Base-by-base conservation (phyloP, 2,888 invertebrate species). In the Lycocerus yunnanus region DNA sequence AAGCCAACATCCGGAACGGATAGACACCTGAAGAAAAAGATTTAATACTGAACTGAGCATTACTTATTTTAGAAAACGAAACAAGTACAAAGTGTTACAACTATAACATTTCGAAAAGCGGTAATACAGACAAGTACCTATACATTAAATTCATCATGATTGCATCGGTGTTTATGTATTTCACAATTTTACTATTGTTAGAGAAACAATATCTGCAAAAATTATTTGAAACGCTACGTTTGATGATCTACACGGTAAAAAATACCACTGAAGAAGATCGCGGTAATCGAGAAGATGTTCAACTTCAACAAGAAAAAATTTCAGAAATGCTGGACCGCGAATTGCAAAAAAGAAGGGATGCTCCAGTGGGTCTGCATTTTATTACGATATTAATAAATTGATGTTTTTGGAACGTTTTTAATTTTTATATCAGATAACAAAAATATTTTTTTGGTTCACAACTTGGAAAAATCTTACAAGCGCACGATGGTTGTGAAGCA, bases 391-490 rank as follows among this genome's bases (percentile, higher is more conserved):
- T 24, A 24, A 24, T 24, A 11, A 11, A 24, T 43, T n/a, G n/a
- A n/a, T n/a, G 6, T 1, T n/a, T 43, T 43, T 43, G n/a, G n/a
- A n/a, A n/a, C n/a, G n/a, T n/a, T n/a, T n/a, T n/a, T n/a, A n/a
- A n/a, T n/a, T n/a, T n/a, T n/a, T n/a, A n/a, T n/a, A n/a, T n/a
- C n/a, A n/a, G n/a, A n/a, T n/a, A n/a, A n/a, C n/a, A n/a, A n/a
- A n/a, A n/a, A n/a, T n/a, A n/a, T n/a, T 13, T 83, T 93, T 80
- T 80, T 93, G 3, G 90, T 91, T 0, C 83, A 88, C 68, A 86
- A 91, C 70, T 80, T 94, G 1, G 89, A 89, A 77, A 94, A 94
- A 85, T 88, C 87, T 65, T 94, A 92, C 82, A 80, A 83, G 15
- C 85, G 87, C 0, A 75, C 85, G 59, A 43, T 69, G 20, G 81